Evolutionary conservation across 2,797 vertebrate species (phyloP).

Genomic region (Thaleichthys pacificus): DNA sequence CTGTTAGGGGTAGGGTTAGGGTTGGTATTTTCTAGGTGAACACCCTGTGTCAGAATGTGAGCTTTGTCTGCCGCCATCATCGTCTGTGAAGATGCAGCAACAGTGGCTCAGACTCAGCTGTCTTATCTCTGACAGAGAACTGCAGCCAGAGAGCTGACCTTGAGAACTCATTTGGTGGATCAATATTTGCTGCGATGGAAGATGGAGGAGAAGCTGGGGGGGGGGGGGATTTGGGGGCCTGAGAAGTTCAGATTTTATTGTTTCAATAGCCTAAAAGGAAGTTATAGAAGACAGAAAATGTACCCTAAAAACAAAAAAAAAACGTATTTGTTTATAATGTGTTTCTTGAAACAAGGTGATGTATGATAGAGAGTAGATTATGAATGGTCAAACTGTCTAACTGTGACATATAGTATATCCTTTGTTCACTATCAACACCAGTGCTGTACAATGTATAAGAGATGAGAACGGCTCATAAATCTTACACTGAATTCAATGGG

Average conservation of each 20-base stretch:
- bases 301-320: not conserved
- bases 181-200: constrained; percentile 46
- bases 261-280: constrained; percentile 8
- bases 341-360: constrained; percentile 1
- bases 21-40: too few species aligned
- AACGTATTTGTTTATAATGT: not conserved
- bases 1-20: too few species aligned
- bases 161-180: constrained; percentile 64
- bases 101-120: not conserved
- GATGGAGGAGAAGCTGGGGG: not conserved
- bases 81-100: too few species aligned
- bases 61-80: too few species aligned
- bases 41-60: too few species aligned
- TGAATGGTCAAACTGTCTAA: too few species aligned
- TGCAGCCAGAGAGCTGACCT: constrained; percentile 40
- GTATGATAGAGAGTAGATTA: not conserved
- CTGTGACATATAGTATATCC: too few species aligned
- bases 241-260: constrained; percentile 10
- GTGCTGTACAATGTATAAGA: too few species aligned
- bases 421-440: too few species aligned
- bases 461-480: too few species aligned
- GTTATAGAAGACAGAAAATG: not conserved
- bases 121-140: constrained; percentile 43
- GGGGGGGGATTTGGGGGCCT: not conserved
- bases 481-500: too few species aligned